Evolutionary conservation across 2,113 vertebrate species (phyloP), one percentile per base, ranked within the genome.

Genomic region (Caracal caracal): DNA sequence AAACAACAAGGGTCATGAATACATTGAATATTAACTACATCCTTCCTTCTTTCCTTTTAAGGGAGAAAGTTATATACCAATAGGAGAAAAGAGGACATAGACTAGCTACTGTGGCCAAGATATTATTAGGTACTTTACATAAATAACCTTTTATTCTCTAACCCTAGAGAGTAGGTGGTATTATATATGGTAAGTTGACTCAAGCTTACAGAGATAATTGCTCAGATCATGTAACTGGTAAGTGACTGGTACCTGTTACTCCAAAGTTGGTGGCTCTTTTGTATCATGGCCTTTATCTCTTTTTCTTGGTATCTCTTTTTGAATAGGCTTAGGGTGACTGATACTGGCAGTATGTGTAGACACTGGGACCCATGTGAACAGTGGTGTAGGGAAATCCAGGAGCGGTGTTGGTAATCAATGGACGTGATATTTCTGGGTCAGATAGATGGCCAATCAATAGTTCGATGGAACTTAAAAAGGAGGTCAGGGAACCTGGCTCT

Each of bases 31-130:
- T 59, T 79, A 70, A 86, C 30, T 84, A 37, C 4, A 82, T 80
- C 68, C 89, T 86, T 83, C 43, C 12, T 6, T 59, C 49, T 95
- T 92, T 95, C 28, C 56, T 96, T 93, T 90, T 81, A 93, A 75
- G 6, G 49, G 47, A 88, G n/a, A 94, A 92, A 3, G 40, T 63
- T 92, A 63, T 80, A 76, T 89, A 87, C 59, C 92, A 89, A 66
- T 13, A 61, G 43, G 49, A 26, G 43, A 68, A 73, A 95, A 87
- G 28, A 61, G 71, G 33, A 83, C 37, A 47, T 81, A 95, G 30
- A 75, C 20, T 84, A 92, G 56, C 26, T 85, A 49, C 40, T 87
- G 7, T 95, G 75, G 43, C 43, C 63, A 83, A 83, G 53, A 89
- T 66, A 85, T 61, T 90, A 2, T 68, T 84, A 80, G 33, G 20